Percentiles rank a stretch among this genome's conserved stretches.
Conservation (phyloP, 2,888 invertebrate species). For the Leucozona laternaria region DNA sequence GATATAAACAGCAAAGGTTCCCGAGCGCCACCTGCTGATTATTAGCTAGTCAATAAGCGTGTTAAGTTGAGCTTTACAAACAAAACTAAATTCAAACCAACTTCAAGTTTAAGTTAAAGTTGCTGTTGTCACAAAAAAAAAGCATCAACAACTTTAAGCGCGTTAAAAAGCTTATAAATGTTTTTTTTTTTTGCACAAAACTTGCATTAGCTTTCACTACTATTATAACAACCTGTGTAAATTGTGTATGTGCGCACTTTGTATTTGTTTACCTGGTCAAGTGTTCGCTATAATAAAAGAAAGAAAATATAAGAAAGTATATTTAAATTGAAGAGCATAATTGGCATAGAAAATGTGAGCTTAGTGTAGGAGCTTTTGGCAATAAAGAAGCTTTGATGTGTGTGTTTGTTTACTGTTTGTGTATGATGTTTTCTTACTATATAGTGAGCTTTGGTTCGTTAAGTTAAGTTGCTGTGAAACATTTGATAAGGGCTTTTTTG, state of each 20-base stretch:
- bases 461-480: slow-evolving; percentile 9
- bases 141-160: slow-evolving; percentile 26
- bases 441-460: slow-evolving; percentile 42
- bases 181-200: not conserved
- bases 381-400: not conserved
- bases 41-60: not conserved
- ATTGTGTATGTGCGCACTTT: no score
- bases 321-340: not conserved
- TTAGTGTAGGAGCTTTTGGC: slow-evolving; percentile 4
- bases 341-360: not conserved
- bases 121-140: slow-evolving; percentile 9
- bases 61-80: slow-evolving; percentile 15
- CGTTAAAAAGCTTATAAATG: slow-evolving; percentile 11
- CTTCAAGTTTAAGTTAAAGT: not conserved
- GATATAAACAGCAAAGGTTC: not conserved
- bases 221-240: slow-evolving; percentile 10
- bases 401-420: not conserved
- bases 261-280: no score
- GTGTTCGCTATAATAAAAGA: no score
- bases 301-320: slow-evolving; percentile 3
- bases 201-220: slow-evolving; percentile 24
- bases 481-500: not conserved
- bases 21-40: slow-evolving; percentile 34
- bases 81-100: not conserved
- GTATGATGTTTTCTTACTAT: not conserved